These are phyloP conservation scores for Stegastes partitus DNA, from an alignment of 2,113 vertebrate species.

Conservation along the genomic window DNA sequence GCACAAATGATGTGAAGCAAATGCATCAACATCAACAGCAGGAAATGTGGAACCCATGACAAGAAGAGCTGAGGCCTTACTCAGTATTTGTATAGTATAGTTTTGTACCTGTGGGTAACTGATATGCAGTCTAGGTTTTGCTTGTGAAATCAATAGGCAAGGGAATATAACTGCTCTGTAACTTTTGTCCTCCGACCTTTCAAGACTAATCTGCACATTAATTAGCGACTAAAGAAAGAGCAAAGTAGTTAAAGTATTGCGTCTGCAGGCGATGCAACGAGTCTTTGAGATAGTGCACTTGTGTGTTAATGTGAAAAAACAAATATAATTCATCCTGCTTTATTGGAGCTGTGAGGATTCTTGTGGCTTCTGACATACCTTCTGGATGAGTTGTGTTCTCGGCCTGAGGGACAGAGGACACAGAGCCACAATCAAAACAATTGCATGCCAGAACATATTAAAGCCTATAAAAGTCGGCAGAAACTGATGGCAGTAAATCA, in stretches of 20 bases:
- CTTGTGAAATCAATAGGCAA: background rate
- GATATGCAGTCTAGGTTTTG: background rate
- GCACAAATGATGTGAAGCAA: background rate
- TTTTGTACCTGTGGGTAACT: background rate
- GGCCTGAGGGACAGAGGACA: constrained; percentile 80
- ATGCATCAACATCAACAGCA: too few species aligned
- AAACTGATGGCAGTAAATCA: constrained; percentile 29
- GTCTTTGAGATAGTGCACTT: background rate
- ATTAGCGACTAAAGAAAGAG: background rate
- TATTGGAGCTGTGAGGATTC: constrained; percentile 23
- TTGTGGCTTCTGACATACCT: constrained; percentile 80
- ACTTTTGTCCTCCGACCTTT: background rate
- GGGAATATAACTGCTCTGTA: background rate
- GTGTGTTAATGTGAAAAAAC: background rate
- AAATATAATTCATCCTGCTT: constrained; percentile 32
- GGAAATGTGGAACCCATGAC: too few species aligned
- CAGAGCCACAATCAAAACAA: constrained; percentile 61
- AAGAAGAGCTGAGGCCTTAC: background rate
- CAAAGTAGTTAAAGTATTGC: background rate
- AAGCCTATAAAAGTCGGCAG: constrained; percentile 44
- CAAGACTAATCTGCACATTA: background rate
- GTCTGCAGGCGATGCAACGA: background rate
- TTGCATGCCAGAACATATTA: constrained; percentile 43
- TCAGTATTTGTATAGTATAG: background rate
- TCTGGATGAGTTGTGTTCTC: constrained; percentile 82